Evolutionary conservation across 2,888 invertebrate species (phyloP).

Genomic region (Dilophus febrilis): DNA sequence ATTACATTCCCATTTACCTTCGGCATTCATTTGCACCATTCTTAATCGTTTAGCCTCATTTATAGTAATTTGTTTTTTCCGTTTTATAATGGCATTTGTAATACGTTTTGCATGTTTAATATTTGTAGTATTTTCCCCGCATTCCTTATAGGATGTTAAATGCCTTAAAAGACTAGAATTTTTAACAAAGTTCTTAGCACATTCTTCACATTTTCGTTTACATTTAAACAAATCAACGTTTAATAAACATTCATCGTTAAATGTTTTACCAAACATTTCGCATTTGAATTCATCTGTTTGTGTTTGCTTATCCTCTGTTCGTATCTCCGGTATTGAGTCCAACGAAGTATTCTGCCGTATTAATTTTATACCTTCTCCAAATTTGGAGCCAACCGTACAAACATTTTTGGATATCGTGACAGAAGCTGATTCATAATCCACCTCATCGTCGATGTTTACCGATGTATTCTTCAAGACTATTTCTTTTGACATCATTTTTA

Average conservation of each 20-base stretch:
- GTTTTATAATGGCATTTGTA: background rate
- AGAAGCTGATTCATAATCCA: too few species aligned
- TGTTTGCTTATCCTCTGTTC: conserved; percentile 14
- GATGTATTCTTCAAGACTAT: background rate
- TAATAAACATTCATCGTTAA: conserved; percentile 17
- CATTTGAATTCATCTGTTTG: conserved; percentile 25
- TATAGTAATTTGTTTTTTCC: background rate
- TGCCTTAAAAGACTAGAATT: conserved; percentile 33
- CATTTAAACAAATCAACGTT: too few species aligned
- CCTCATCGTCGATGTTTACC: too few species aligned
- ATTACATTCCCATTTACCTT: too few species aligned
- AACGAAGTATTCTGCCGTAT: too few species aligned
- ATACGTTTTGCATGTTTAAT: too few species aligned
- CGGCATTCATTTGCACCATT: too few species aligned
- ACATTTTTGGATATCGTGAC: too few species aligned
- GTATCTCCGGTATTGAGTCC: too few species aligned
- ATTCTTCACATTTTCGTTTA: conserved; percentile 24
- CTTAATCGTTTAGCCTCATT: background rate
- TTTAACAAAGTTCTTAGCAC: conserved; percentile 31
- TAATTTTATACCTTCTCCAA: too few species aligned
- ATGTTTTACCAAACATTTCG: conserved; percentile 24
- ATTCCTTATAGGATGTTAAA: conserved; percentile 11
- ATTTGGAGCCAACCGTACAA: too few species aligned
- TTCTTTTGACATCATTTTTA: conserved; percentile 17
- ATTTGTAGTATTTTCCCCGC: too few species aligned